These are phyloP conservation scores for Denticeps clupeoides DNA, from an alignment of 2,797 vertebrate genomes.

Conservation along the genomic window DNA sequence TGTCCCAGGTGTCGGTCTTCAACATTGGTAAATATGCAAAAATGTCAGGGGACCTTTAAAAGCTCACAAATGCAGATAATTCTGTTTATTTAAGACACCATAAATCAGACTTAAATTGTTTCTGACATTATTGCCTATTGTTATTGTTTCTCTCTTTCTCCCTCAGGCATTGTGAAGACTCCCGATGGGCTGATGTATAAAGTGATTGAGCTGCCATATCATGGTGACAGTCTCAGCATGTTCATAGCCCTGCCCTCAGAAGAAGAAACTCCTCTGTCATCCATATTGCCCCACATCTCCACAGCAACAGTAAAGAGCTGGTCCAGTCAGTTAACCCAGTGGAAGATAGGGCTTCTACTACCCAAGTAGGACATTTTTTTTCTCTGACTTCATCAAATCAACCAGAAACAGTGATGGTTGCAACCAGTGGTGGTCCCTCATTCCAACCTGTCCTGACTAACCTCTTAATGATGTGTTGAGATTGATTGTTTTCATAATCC, in stretches of 20 bases:
- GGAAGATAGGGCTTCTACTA: conserved; percentile 76
- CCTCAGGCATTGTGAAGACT: conserved; percentile 68
- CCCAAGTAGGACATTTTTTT: conserved; percentile 85
- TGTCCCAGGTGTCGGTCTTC: conserved; percentile 81
- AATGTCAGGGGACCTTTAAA: neutral
- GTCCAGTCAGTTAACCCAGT: conserved; percentile 69
- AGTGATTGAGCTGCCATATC: conserved; percentile 86
- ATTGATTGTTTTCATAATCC: too few relatives aligned
- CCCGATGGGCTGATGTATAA: conserved; percentile 74
- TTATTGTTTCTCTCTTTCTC: neutral
- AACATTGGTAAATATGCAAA: conserved; percentile 65
- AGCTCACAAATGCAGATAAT: neutral
- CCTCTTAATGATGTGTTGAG: too few relatives aligned
- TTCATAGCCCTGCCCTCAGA: conserved; percentile 74
- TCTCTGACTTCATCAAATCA: too few relatives aligned
- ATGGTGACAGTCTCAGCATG: conserved; percentile 82
- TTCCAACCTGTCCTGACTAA: too few relatives aligned
- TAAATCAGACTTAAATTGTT: too few relatives aligned
- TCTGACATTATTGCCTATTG: too few relatives aligned
- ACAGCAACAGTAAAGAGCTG: conserved; percentile 78
- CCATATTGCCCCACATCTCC: conserved; percentile 79
- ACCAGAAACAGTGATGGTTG: too few relatives aligned
- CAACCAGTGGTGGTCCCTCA: too few relatives aligned
- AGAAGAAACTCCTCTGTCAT: conserved; percentile 62
- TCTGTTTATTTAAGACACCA: too few relatives aligned